Base-by-base conservation (phyloP, 1,140 invertebrate genomes). In the Ganaspis sp. region DNA sequence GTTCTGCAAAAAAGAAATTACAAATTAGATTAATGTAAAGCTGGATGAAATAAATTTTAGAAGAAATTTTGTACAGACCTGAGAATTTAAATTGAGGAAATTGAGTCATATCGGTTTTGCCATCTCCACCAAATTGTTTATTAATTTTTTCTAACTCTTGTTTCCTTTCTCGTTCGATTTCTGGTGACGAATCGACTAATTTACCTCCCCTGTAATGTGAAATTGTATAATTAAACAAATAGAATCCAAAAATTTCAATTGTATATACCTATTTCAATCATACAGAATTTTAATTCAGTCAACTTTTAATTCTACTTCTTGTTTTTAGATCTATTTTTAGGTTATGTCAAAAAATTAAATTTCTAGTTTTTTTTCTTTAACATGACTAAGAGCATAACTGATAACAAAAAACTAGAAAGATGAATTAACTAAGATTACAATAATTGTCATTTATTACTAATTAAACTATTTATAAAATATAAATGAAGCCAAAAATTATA, bases 11-110 rank as follows among this genome's bases (percentile, higher is more conserved):
- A 80, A 73, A 75, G 21, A 71, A 71, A 75, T 26, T 45, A 42
- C 3, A 78, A 75, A 53, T 38, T 72, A 72, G 4, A 1, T 29
- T 54, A n/a, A n/a, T n/a, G n/a, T n/a, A n/a, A 34, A 19, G 34
- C 49, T 73, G 38, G 64, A 73, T 72, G 11, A 15, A 45, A 42
- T 12, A 12, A 45, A 64, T 34, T 42, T 45, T 70, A 76, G 64
- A 21, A 15, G 11, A 4, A n/a, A 71, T 80, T 40, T 42, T 0
- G 15, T 15, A 64, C 69, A 79, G 90, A 90, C 90, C 95, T 75
- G 92, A 90, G 83, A 97, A 98, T 84, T 94, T 95, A 84, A 98
- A 96, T 15, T 93, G 89, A 9, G 98, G 98, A 90, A 99, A 98
- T 88, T 97, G 93, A 8, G 95, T 95, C 95, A 98, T 96, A 87